Conservation (phyloP, 92 coral and sea anemone genomes). For the Parazoanthus swiftii region DNA sequence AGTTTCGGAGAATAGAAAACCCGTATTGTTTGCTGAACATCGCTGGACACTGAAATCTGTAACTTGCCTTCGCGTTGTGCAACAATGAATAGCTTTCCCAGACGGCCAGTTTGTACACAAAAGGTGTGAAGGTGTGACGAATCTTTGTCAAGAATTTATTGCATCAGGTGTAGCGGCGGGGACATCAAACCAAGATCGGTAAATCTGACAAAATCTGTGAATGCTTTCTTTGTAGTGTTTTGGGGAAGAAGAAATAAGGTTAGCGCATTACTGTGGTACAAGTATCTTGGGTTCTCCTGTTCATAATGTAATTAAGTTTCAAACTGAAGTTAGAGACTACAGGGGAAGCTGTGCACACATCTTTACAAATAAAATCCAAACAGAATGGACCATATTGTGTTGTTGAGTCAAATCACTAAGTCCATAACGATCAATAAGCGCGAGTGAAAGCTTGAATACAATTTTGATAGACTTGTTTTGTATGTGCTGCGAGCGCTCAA, state of each 20-base stretch:
- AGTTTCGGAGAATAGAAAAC: constrained; percentile 32
- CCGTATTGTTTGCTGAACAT: constrained; percentile 34
- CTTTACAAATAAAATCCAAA: constrained; percentile 41
- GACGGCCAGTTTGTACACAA: constrained; percentile 42
- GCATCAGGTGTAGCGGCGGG: constrained; percentile 33
- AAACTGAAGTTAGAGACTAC: constrained; percentile 29
- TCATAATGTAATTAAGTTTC: constrained; percentile 40
- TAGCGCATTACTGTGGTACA: not conserved
- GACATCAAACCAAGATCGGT: not conserved
- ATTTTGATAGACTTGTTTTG: not conserved
- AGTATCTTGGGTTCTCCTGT: not conserved
- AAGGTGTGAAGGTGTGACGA: constrained; percentile 35
- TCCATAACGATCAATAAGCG: constrained; percentile 20
- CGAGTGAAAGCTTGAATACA: constrained; percentile 2
- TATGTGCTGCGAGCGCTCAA: not conserved
- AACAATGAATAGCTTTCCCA: constrained; percentile 32
- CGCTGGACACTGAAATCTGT: constrained; percentile 24
- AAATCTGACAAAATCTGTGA: not conserved
- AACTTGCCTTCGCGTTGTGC: constrained; percentile 10
- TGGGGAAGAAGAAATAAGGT: not conserved
- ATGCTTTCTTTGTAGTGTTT: not conserved
- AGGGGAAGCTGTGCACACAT: constrained; percentile 36
- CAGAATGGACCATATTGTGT: constrained; percentile 33
- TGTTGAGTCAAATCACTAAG: constrained; percentile 32
- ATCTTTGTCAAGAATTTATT: constrained; percentile 35